Evolutionary conservation across 2,888 invertebrate genomes (phyloP).

Genomic region (Hipparchia semele): DNA sequence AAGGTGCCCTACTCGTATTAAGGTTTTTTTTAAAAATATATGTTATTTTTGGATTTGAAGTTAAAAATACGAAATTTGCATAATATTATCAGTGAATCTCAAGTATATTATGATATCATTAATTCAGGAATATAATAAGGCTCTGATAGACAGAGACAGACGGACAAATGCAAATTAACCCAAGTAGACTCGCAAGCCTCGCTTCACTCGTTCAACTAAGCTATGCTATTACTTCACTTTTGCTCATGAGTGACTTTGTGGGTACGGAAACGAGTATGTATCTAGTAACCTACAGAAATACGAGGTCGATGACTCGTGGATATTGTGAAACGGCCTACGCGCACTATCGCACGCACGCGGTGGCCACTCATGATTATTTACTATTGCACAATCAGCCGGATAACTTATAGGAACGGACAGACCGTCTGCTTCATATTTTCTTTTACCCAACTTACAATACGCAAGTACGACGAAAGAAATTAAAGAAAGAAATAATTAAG

Average conservation of each 20-base stretch:
- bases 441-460: not conserved
- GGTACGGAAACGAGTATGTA: conserved; percentile 48
- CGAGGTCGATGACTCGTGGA: conserved; percentile 59
- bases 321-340: conserved; percentile 54
- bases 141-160: no score
- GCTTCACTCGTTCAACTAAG: not conserved
- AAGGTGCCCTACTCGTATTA: no score
- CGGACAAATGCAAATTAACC: no score
- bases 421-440: conserved; percentile 17
- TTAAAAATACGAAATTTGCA: no score
- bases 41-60: no score
- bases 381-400: conserved; percentile 37
- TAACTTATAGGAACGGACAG: conserved; percentile 26
- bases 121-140: no score
- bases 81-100: no score
- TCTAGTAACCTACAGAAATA: conserved; percentile 51
- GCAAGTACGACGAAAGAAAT: conserved; percentile 16
- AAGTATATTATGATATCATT: no score
- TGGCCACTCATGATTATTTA: conserved; percentile 35
- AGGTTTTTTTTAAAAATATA: no score
- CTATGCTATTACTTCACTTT: conserved; percentile 2
- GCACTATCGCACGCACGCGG: conserved; percentile 45
- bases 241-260: conserved; percentile 30
- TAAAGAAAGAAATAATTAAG: not conserved
- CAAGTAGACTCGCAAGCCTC: no score